Percentiles rank a stretch among this genome's conserved stretches.
These are phyloP conservation scores for Cyanoliseus patagonus DNA, from an alignment of 2,113 vertebrate species.

Conservation along the genomic window DNA sequence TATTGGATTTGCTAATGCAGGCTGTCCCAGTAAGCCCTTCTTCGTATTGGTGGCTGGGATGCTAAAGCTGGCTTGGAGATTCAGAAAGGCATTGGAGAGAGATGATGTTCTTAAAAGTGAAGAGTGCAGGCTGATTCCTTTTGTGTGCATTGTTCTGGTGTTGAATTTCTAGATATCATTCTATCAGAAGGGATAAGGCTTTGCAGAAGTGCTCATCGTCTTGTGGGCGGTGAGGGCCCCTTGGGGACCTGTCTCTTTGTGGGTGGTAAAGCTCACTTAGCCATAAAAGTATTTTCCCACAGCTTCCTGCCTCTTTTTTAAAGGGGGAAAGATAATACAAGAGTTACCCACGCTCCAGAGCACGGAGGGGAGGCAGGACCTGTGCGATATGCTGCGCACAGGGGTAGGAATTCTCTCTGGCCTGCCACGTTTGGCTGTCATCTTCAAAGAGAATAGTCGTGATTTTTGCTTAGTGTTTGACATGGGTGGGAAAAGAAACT, in stretches of 20 bases:
- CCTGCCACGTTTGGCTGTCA: background rate
- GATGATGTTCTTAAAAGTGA: conserved; percentile 22
- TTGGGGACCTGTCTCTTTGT: conserved; percentile 73
- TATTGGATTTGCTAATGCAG: background rate
- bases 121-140: conserved; percentile 37
- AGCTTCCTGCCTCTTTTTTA: conserved; percentile 22
- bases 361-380: background rate
- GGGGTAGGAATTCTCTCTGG: background rate
- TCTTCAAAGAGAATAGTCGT: background rate
- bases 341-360: conserved; percentile 47
- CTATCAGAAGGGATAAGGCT: conserved; percentile 46
- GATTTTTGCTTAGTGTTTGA: background rate
- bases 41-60: background rate
- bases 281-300: conserved; percentile 71
- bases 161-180: conserved; percentile 60
- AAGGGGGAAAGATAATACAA: background rate
- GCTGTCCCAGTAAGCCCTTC: background rate
- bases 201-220: conserved; percentile 54
- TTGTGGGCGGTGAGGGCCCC: conserved; percentile 70
- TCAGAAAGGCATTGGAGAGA: background rate
- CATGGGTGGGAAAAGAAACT: background rate
- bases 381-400: background rate
- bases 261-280: conserved; percentile 74
- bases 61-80: conserved; percentile 15
- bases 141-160: conserved; percentile 42